Evolutionary conservation across 2,113 vertebrate genomes (phyloP), one percentile per base, ranked within the genome.

Genomic region (Phrynocephalus versicolor): DNA sequence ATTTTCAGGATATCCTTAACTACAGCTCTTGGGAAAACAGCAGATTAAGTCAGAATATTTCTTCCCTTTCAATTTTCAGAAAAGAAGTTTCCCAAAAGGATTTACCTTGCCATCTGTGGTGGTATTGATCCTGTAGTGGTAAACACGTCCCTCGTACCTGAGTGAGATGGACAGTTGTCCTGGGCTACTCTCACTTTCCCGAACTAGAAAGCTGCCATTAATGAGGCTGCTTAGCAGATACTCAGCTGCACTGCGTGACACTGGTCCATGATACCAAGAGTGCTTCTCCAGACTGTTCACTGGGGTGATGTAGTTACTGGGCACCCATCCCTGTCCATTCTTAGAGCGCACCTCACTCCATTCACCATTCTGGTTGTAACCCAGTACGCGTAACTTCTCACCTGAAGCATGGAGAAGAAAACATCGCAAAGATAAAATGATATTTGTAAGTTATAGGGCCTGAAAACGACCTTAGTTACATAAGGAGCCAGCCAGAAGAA

Each of bases 41-140:
- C 45, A 51, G 51, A 75, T 69, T 1, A n/a, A 83, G n/a, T 15
- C n/a, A 77, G 30, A 0, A 9, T 0, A 15, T 13, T 37, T 8
- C n/a, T n/a, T 23, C 77, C 74, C 33, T 6, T 15, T 45, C 74
- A 12, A 58, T 10, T 65, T 69, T 37, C 21, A 27, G 3, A 37
- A 60, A 45, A 39, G 58, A 62, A 45, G 2, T 0, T 27, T 60
- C 1, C 1, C 37, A 21, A 71, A 82, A 81, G 8, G 33, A 39
- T 95, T 95, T 85, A 99, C 99, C 98, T 99, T 99, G 89, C 97
- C 97, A 62, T 99, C 98, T 0, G 98, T 94, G 86, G 97, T 94
- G 19, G 98, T 99, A 92, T 99, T 99, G 96, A 99, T 99, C 93
- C 99, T 96, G 96, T 99, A 99, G 97, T 99, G 99, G 96, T 99